These are phyloP conservation scores for Hylaeus volcanicus DNA, from an alignment of 1,140 invertebrate genomes.

Conservation along the genomic window DNA sequence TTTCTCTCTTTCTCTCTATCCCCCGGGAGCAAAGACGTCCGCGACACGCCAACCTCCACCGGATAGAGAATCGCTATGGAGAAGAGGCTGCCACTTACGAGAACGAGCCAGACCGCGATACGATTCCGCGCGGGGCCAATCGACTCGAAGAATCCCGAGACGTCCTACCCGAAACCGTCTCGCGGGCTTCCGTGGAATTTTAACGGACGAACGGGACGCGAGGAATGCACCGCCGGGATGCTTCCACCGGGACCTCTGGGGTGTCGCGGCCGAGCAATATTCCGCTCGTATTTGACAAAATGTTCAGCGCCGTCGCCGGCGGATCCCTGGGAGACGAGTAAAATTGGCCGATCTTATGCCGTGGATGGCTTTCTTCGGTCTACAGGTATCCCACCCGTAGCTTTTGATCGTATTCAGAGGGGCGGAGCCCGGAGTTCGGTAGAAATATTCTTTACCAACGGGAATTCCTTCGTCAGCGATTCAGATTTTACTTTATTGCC, in stretches of 20 bases:
- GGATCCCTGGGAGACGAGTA: too few relatives aligned
- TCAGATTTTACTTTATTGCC: too few relatives aligned
- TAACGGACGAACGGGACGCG: neutral
- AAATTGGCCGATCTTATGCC: too few relatives aligned
- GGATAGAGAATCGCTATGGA: conserved; percentile 1
- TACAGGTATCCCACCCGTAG: too few relatives aligned
- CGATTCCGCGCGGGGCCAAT: neutral
- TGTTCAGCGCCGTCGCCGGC: neutral
- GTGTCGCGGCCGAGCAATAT: neutral
- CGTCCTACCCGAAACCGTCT: neutral
- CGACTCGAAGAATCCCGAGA: conserved; percentile 3
- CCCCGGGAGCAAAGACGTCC: neutral
- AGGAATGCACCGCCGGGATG: neutral
- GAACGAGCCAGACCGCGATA: conserved; percentile 3
- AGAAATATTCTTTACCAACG: too few relatives aligned
- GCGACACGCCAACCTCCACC: neutral
- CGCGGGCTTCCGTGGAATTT: conserved; percentile 29
- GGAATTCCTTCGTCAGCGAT: too few relatives aligned
- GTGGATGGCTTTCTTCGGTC: too few relatives aligned
- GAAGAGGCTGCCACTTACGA: conserved; percentile 1
- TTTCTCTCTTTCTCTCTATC: too few relatives aligned
- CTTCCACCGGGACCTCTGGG: neutral
- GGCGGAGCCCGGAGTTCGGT: too few relatives aligned
- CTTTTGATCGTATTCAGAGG: too few relatives aligned
- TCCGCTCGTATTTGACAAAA: neutral